These are phyloP conservation scores for Pyrocoelia pectoralis DNA, from an alignment of 2,888 invertebrate genomes.

Conservation along the genomic window DNA sequence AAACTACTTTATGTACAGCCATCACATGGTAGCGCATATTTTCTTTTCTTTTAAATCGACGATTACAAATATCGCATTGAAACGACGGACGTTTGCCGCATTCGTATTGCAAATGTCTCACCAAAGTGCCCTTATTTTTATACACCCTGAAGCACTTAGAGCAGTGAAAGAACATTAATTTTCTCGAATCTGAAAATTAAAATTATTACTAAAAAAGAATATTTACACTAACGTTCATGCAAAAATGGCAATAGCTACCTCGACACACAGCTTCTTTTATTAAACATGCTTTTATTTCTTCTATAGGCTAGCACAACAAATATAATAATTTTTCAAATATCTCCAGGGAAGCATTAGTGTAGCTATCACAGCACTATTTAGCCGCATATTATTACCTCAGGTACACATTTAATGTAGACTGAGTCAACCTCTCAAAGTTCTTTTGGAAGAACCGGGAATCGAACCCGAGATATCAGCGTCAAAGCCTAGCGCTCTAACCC, in stretches of 20 bases:
- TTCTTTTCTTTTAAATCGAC: conserved; percentile 35
- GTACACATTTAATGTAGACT: too few species aligned
- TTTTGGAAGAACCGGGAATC: too few species aligned
- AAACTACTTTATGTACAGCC: conserved; percentile 13
- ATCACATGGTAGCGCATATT: conserved; percentile 37
- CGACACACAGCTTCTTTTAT: background rate
- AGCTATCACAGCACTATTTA: too few species aligned
- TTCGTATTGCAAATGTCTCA: conserved; percentile 52
- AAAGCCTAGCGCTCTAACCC: too few species aligned
- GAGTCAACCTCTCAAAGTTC: too few species aligned
- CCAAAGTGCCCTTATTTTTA: background rate
- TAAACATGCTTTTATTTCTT: too few species aligned
- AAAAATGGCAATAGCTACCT: too few species aligned
- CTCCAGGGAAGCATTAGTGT: too few species aligned
- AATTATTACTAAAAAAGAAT: background rate
- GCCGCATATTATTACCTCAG: too few species aligned
- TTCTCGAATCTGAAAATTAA: background rate
- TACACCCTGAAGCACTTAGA: conserved; percentile 13
- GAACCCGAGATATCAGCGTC: too few species aligned
- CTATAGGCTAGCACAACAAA: too few species aligned
- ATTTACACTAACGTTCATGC: background rate
- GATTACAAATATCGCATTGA: conserved; percentile 49
- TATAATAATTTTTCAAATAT: too few species aligned
- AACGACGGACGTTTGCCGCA: conserved; percentile 56
- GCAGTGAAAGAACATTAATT: background rate